Percentiles rank a stretch among this genome's conserved stretches.
Evolutionary conservation across 2,797 vertebrate species (phyloP).

Genomic region (Squalus acanthias): DNA sequence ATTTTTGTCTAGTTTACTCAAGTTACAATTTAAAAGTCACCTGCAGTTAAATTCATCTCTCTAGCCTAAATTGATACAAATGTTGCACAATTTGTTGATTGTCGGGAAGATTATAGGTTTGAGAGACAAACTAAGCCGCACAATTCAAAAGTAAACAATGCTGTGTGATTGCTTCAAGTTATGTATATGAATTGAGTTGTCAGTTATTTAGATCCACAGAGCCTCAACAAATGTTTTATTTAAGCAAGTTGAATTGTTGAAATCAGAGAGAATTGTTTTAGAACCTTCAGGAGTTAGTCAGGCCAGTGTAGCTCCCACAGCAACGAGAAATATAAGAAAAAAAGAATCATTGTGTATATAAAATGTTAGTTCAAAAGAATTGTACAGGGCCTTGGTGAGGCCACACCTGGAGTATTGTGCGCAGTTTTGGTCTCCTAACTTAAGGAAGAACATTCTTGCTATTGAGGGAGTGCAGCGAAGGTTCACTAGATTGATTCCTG

Average conservation of each 20-base stretch:
- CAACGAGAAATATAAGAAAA: not conserved
- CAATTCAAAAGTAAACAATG: not conserved
- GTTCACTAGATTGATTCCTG: too few species aligned
- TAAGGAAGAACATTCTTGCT: too few species aligned
- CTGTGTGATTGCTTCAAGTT: not conserved
- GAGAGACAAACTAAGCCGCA: not conserved
- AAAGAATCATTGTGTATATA: not conserved
- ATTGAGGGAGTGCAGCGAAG: too few species aligned
- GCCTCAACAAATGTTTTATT: not conserved
- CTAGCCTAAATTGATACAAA: not conserved
- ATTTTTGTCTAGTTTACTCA: not conserved
- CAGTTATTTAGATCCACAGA: not conserved
- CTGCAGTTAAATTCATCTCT: not conserved
- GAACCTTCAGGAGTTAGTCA: not conserved
- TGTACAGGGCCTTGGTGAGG: too few species aligned
- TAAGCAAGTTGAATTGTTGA: not conserved
- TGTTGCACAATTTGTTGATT: not conserved
- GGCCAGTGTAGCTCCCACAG: not conserved
- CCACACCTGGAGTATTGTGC: too few species aligned
- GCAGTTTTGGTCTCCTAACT: too few species aligned
- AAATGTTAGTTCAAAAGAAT: not conserved
- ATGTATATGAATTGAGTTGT: not conserved
- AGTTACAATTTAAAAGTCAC: not conserved
- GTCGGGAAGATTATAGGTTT: not conserved
- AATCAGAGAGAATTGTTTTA: not conserved